Percentiles rank a stretch among this genome's conserved stretches.
Conservation (phyloP, 2,113 vertebrate genomes). For the Ornithorhynchus anatinus region DNA sequence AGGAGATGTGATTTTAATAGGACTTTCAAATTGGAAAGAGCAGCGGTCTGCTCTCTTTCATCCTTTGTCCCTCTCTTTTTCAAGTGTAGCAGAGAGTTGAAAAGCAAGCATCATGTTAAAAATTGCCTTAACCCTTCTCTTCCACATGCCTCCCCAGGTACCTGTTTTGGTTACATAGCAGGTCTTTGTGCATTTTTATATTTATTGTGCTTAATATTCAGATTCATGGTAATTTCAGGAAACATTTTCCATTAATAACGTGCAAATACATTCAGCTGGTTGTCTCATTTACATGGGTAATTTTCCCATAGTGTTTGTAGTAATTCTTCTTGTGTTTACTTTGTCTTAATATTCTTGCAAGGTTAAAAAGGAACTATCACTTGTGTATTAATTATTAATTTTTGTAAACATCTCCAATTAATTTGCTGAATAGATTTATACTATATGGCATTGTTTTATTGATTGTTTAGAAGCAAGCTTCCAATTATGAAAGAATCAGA, state of each 20-base stretch:
- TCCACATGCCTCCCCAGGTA: background rate
- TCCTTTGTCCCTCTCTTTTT: no score
- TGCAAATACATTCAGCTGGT: conserved; percentile 68
- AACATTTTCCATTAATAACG: conserved; percentile 54
- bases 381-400: conserved; percentile 71
- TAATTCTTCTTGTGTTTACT: conserved; percentile 67
- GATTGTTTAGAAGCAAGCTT: conserved; percentile 66
- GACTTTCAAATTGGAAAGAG: no score
- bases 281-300: conserved; percentile 58
- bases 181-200: conserved; percentile 8
- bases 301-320: conserved; percentile 49
- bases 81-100: no score
- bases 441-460: conserved; percentile 61
- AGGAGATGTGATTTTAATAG: no score
- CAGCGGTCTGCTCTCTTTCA: no score
- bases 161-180: background rate
- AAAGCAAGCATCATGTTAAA: background rate
- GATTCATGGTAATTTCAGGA: conserved; percentile 48
- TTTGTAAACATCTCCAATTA: conserved; percentile 65
- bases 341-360: conserved; percentile 66
- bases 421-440: conserved; percentile 59
- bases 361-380: conserved; percentile 65
- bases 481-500: conserved; percentile 41
- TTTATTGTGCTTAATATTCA: conserved; percentile 42
- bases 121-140: background rate